Conservation (phyloP, 1,140 invertebrate species). For the Cotesia chilonis region DNA sequence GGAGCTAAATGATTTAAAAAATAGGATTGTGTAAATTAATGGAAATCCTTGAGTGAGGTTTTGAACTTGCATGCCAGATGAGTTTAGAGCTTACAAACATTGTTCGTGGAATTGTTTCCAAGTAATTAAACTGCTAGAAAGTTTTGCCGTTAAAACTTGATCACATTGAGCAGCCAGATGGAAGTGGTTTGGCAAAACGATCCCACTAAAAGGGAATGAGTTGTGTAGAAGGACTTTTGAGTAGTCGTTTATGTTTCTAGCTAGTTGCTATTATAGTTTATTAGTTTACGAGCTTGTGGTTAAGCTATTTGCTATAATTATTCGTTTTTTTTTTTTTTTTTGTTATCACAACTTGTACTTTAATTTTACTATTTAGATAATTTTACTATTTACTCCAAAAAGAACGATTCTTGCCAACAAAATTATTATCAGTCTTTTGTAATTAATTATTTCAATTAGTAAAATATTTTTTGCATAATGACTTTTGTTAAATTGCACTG, state of each 20-base stretch:
- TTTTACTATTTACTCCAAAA: no score
- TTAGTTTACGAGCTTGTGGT: conserved; percentile 44
- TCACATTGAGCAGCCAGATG: conserved; percentile 6
- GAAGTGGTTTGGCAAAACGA: no score
- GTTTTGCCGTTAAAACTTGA: conserved; percentile 62
- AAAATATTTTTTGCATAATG: no score
- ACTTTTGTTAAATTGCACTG: no score
- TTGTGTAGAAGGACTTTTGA: background rate
- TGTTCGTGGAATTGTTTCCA: conserved; percentile 60
- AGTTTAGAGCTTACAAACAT: conserved; percentile 4
- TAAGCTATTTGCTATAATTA: background rate
- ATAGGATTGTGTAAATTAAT: background rate
- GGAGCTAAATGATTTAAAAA: conserved; percentile 1
- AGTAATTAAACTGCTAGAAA: conserved; percentile 64
- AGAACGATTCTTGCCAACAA: no score
- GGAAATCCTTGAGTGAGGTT: background rate
- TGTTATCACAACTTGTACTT: background rate
- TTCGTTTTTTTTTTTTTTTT: background rate
- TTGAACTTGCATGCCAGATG: no score
- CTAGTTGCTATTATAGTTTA: conserved; percentile 15
- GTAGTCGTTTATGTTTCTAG: conserved; percentile 47
- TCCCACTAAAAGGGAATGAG: no score
- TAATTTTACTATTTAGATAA: background rate
- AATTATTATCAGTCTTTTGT: no score
- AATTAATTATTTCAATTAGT: no score